These are phyloP conservation scores for Notarius quadriscutis DNA, from an alignment of 2,113 vertebrate species.

Conservation along the genomic window DNA sequence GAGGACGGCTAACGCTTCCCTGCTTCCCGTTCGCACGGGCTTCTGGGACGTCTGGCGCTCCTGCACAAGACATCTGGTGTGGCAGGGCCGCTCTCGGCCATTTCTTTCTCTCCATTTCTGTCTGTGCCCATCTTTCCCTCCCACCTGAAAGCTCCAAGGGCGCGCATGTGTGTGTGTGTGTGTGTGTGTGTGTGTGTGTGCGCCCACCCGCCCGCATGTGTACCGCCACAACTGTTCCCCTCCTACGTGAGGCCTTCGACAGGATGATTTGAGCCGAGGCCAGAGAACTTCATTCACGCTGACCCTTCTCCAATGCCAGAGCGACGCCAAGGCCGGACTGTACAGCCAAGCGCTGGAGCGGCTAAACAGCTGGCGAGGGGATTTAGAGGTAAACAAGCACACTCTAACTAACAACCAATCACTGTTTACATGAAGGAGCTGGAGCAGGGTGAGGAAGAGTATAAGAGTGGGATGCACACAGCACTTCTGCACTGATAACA, in stretches of 20 bases:
- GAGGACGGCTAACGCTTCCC: constrained; percentile 59
- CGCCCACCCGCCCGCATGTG: constrained; percentile 7
- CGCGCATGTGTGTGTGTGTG: constrained; percentile 8
- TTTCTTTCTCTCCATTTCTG: constrained; percentile 46
- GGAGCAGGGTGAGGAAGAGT: background rate
- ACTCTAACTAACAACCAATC: constrained; percentile 1
- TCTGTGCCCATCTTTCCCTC: constrained; percentile 48
- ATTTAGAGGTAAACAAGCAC: constrained; percentile 31
- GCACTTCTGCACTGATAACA: background rate
- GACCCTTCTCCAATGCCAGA: constrained; percentile 45
- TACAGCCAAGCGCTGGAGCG: constrained; percentile 26
- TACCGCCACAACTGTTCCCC: constrained; percentile 39
- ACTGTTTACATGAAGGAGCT: background rate
- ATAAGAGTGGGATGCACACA: background rate
- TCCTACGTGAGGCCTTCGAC: constrained; percentile 35
- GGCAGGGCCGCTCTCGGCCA: constrained; percentile 56
- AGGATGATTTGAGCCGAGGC: constrained; percentile 39
- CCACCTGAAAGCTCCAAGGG: constrained; percentile 59
- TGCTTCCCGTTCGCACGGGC: constrained; percentile 64
- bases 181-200: constrained; percentile 8
- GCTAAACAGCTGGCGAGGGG: constrained; percentile 47
- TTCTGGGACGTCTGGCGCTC: constrained; percentile 72
- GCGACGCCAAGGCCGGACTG: constrained; percentile 37
- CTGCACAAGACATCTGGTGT: constrained; percentile 69
- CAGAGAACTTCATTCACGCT: constrained; percentile 48